Base-by-base conservation (phyloP, 2,797 vertebrate species). In the Echeneis naucrates region DNA sequence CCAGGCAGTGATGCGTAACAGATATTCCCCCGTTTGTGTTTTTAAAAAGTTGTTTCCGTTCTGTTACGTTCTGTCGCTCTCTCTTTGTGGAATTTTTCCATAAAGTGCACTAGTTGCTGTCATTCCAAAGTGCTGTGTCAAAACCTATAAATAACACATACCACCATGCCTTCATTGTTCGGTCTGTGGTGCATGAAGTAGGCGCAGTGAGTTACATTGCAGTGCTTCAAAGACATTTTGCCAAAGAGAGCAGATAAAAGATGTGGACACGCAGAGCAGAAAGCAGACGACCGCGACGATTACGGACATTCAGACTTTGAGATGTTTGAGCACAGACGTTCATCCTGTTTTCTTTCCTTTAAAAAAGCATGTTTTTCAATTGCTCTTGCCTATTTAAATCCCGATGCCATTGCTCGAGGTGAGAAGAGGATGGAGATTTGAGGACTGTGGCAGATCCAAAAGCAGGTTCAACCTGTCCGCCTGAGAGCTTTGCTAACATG, bases 401-500 rank as follows among this genome's bases (percentile, higher is more conserved):
- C 4, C 53, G n/a, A 9, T 14, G 2, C 45, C 1, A 17, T 50
- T 21, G 42, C 16, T 54, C 1, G 3, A 2, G n/a, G 11, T 57
- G 38, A 47, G 30, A 47, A 32, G 32, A 42, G 7, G 14, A 48
- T 35, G 47, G 48, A 59, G 40, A 53, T 21, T 33, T 10, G 13
- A 23, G 17, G 30, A 42, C 38, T 13, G n/a, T 5, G 45, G 47
- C 37, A 27, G 4, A 40, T 54, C 17, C 27, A 52, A 12, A 19
- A 54, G 24, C 52, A 71, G 30, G 8, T 61, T 64, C 1, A 0
- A 8, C 17, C 27, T 35, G 26, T 58, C 37, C 16, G 16, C 2
- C 13, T 14, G 21, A 54, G 60, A 54, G 59, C 45, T 27, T 42
- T 61, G 37, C 23, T 44, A 24, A 75, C 72, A 62, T 85, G 68